These are phyloP conservation scores for Tyrophagus putrescentiae DNA, from an alignment of 1,140 invertebrate species.

Conservation along the genomic window DNA sequence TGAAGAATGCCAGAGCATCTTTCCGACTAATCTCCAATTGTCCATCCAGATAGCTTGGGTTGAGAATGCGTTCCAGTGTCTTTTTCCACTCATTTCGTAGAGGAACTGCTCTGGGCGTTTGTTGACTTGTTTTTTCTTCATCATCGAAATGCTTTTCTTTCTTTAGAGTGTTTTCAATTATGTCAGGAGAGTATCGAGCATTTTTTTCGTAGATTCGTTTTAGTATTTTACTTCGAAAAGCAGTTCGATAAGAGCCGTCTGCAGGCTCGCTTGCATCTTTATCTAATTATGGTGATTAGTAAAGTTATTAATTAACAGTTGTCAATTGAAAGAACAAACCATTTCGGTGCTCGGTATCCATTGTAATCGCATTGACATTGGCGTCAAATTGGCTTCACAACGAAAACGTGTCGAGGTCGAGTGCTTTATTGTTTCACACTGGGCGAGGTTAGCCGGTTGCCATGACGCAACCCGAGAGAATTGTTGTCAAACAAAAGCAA, in stretches of 20 bases:
- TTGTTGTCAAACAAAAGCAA: too few species aligned
- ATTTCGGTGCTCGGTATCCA: too few species aligned
- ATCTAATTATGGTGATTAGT: too few species aligned
- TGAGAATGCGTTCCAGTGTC: slow-evolving; percentile 8
- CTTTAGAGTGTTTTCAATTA: too few species aligned
- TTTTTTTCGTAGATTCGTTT: slow-evolving; percentile 13
- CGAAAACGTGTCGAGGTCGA: too few species aligned
- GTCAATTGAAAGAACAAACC: too few species aligned
- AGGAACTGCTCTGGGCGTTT: not conserved
- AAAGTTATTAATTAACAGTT: too few species aligned
- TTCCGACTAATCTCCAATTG: not conserved
- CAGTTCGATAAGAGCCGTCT: not conserved
- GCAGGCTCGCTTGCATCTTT: not conserved
- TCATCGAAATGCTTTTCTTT: not conserved
- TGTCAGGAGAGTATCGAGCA: not conserved
- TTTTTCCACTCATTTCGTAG: slow-evolving; percentile 8
- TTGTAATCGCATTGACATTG: too few species aligned
- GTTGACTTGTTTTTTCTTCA: not conserved
- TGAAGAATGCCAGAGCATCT: slow-evolving; percentile 6
- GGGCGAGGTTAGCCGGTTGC: too few species aligned
- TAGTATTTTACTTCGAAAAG: slow-evolving; percentile 13
- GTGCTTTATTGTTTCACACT: too few species aligned
- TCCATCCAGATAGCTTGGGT: not conserved
- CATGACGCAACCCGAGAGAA: too few species aligned
- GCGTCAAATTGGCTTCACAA: too few species aligned